Conservation (phyloP, 1,140 invertebrate genomes). For the Euura saliciscinereae region DNA sequence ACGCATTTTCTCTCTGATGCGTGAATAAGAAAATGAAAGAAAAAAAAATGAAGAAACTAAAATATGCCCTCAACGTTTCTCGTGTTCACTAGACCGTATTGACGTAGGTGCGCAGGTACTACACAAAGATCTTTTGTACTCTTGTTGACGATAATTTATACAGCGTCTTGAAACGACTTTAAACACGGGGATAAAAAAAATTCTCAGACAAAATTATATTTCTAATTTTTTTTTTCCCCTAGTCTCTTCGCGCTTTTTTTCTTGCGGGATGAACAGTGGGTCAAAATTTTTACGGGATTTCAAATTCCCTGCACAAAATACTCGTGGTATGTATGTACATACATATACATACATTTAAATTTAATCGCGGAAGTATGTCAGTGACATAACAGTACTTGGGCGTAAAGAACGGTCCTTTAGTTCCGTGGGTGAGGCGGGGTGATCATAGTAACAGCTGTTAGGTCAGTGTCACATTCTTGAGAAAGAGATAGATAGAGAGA, state of each 20-base stretch:
- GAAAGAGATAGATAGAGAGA: too few relatives aligned
- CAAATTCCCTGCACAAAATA: neutral
- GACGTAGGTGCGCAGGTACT: neutral
- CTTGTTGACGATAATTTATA: neutral
- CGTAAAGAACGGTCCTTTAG: neutral
- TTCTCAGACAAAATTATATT: too few relatives aligned
- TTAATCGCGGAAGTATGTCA: neutral
- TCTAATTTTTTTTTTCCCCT: too few relatives aligned
- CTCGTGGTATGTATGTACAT: neutral
- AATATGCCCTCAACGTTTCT: neutral
- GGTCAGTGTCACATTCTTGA: neutral
- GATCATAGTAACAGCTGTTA: neutral
- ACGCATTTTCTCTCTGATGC: too few relatives aligned
- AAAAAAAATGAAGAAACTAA: neutral
- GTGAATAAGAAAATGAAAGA: neutral
- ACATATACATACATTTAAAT: too few relatives aligned
- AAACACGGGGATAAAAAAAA: too few relatives aligned
- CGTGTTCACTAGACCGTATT: neutral
- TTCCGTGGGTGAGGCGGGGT: neutral
- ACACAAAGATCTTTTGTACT: neutral
- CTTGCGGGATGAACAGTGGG: too few relatives aligned
- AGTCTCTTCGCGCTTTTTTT: too few relatives aligned
- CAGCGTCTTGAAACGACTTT: too few relatives aligned
- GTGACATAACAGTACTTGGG: constrained; percentile 7
- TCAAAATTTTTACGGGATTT: neutral